A percentile compares a stretch with the other conserved stretches of the same genome.
Conservation (phyloP, 2,797 vertebrate genomes). For the Eutrigla gurnardus region DNA sequence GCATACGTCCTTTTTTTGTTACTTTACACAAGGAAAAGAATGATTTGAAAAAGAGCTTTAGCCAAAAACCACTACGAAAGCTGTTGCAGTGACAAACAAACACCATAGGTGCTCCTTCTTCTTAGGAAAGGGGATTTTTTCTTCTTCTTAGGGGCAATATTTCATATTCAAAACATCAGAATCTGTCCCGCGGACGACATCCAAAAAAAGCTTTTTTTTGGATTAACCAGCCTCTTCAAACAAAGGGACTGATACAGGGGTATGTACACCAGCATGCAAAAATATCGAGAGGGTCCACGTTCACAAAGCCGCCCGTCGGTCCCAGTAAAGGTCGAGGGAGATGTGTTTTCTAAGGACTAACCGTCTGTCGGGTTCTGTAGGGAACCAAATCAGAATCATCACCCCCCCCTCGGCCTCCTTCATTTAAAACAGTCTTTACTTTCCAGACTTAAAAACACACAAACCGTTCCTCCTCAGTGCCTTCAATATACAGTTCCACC, state of each 20-base stretch:
- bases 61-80: conserved; percentile 77
- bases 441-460: conserved; percentile 66
- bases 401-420: conserved; percentile 32
- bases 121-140: conserved; percentile 48
- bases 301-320: conserved; percentile 48
- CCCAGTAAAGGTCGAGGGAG: conserved; percentile 42
- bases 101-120: conserved; percentile 72
- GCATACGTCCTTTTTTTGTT: conserved; percentile 58
- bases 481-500: conserved; percentile 61
- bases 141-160: conserved; percentile 63
- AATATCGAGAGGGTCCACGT: conserved; percentile 68
- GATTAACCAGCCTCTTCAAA: conserved; percentile 69
- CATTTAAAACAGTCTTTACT: conserved; percentile 73
- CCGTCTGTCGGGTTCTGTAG: conserved; percentile 9
- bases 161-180: conserved; percentile 75
- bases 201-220: conserved; percentile 62
- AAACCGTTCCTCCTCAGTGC: conserved; percentile 52
- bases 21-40: conserved; percentile 68
- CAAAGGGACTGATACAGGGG: conserved; percentile 65
- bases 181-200: conserved; percentile 72
- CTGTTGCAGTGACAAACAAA: conserved; percentile 75
- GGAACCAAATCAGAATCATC: conserved; percentile 20
- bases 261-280: conserved; percentile 86
- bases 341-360: background rate
- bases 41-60: conserved; percentile 75